Percentiles rank a stretch among this genome's conserved stretches.
Evolutionary conservation across 2,888 invertebrate genomes (phyloP).

Genomic region (Eupithecia exiguata): DNA sequence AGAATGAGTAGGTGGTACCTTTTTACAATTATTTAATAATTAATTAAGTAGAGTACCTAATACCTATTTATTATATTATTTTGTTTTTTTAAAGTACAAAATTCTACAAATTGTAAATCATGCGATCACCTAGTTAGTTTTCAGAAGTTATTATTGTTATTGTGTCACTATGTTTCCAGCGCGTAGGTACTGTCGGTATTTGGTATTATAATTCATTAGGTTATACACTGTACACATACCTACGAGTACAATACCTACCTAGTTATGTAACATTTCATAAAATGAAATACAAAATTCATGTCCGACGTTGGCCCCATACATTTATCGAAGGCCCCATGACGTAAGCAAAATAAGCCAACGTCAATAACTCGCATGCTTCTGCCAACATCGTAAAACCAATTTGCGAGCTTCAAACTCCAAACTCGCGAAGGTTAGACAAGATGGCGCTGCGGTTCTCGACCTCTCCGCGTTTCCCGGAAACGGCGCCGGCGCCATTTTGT

Average conservation of each 20-base stretch:
- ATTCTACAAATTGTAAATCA: not conserved
- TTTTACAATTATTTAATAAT: too few species aligned
- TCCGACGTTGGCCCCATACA: not conserved
- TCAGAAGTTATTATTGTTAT: not conserved
- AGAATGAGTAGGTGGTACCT: too few species aligned
- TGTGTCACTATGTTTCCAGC: too few species aligned
- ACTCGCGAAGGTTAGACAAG: constrained; percentile 25
- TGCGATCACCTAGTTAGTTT: not conserved
- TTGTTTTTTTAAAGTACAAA: too few species aligned
- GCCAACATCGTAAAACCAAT: constrained; percentile 28
- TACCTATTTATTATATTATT: too few species aligned
- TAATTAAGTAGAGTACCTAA: too few species aligned
- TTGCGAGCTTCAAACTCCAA: constrained; percentile 17
- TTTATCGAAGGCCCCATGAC: not conserved
- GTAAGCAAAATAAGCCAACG: constrained; percentile 11
- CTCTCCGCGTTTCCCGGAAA: constrained; percentile 63
- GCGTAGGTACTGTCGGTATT: too few species aligned
- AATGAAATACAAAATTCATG: too few species aligned
- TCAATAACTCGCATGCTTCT: not conserved
- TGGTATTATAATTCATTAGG: too few species aligned
- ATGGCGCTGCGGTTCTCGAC: constrained; percentile 49
- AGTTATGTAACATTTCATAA: too few species aligned
- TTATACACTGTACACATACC: too few species aligned
- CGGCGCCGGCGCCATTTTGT: constrained; percentile 59
- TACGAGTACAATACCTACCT: too few species aligned